Evolutionary conservation across 2,113 vertebrate species (phyloP).

Genomic region (Catharus minimus): DNA sequence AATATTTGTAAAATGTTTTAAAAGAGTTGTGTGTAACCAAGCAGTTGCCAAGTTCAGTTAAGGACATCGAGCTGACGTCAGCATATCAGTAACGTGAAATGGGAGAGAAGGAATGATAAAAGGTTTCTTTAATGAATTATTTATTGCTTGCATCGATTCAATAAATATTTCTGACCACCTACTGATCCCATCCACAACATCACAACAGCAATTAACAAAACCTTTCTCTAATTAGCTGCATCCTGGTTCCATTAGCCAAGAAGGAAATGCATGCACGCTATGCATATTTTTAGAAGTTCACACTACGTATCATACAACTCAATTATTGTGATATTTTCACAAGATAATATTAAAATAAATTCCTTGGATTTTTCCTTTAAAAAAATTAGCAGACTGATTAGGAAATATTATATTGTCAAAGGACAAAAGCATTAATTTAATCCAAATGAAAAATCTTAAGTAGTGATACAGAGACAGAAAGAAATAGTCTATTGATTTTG

Average conservation of each 20-base stretch:
- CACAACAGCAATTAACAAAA: constrained; percentile 15
- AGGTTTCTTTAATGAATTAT: constrained; percentile 7
- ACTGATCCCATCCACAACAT: not conserved
- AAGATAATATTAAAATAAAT: not conserved
- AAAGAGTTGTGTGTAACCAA: not conserved
- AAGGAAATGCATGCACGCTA: not conserved
- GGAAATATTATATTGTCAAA: not conserved
- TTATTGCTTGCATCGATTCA: not conserved
- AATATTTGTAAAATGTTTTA: not conserved
- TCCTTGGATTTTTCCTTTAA: not conserved
- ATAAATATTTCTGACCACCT: constrained; percentile 28
- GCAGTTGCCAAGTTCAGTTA: constrained; percentile 8
- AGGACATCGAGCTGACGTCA: not conserved
- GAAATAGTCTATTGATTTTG: not conserved
- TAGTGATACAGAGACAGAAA: not conserved
- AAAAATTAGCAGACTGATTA: not conserved
- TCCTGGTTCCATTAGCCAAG: not conserved
- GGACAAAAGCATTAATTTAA: not conserved
- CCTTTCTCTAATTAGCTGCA: not conserved
- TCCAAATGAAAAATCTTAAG: not conserved
- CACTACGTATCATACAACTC: rapidly evolving
- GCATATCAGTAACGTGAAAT: not conserved
- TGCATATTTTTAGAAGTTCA: not conserved
- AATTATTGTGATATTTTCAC: not conserved
- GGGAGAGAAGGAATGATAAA: not conserved